phyloP scores from a whole-genome alignment of 2,113 vertebrate species.

The Melanerpes formicivorus region DNA sequence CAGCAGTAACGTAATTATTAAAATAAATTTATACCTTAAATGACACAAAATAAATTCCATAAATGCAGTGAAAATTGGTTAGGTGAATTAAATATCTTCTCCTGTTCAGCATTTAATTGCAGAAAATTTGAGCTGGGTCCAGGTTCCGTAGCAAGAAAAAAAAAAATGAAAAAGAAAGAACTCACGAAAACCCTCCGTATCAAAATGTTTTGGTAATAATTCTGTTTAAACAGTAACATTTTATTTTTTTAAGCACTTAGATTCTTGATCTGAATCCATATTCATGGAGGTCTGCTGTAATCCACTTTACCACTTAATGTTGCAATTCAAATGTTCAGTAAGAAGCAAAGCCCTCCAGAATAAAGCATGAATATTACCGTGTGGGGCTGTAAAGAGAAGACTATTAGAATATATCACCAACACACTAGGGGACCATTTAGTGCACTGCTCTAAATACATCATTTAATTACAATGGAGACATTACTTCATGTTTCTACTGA shows the following conservation, averaged over 20 bases:
- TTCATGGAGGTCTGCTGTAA: slow-evolving; percentile 88
- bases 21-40: slow-evolving; percentile 74
- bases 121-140: slow-evolving; percentile 56
- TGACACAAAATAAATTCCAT: slow-evolving; percentile 76
- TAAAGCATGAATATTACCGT: slow-evolving; percentile 95
- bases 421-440: slow-evolving; percentile 96
- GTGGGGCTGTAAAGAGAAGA: slow-evolving; percentile 90
- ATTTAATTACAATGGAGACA: slow-evolving; percentile 96
- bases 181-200: slow-evolving; percentile 64
- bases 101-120: slow-evolving; percentile 71
- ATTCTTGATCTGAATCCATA: slow-evolving; percentile 85
- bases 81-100: slow-evolving; percentile 70
- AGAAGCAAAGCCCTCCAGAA: slow-evolving; percentile 91
- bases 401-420: slow-evolving; percentile 98
- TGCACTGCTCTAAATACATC: slow-evolving; percentile 94
- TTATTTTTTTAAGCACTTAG: slow-evolving; percentile 85
- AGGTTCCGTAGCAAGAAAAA: background rate
- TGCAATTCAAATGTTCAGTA: slow-evolving; percentile 91
- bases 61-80: slow-evolving; percentile 66
- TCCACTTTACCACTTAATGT: slow-evolving; percentile 93
- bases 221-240: slow-evolving; percentile 80
- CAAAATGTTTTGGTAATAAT: slow-evolving; percentile 83
- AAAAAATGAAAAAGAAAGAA: background rate
- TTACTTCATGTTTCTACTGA: slow-evolving; percentile 99
- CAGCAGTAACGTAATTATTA: slow-evolving; percentile 70